Evolutionary conservation across 2,113 vertebrate genomes (phyloP), one percentile per base, ranked within the genome.

Genomic region (Xerus inauris): DNA sequence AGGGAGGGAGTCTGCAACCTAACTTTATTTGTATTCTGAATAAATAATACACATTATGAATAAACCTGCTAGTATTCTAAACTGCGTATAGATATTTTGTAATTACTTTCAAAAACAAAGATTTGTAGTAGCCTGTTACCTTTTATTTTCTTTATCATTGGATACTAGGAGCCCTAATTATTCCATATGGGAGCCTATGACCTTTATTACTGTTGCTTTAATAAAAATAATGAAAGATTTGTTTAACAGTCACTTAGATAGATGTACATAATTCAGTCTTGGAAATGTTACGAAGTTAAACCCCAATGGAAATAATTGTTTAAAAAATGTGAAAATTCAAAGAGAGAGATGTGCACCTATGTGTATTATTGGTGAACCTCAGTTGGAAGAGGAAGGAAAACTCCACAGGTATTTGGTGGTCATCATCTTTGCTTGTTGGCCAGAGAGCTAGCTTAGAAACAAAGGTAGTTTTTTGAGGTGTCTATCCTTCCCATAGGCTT

Each of bases 121-220:
- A 59, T 76, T 87, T 42, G 49, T 49, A 84, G 19, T 76, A 72
- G 17, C 45, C 85, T 79, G n/a, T 90, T 92, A 30, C 65, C 8
- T 87, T 72, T 1, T 64, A 38, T 92, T 83, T 95, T 96, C 9
- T 93, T 91, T 72, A 35, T 93, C 30, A 38, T 47, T 90, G 35
- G 13, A 75, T 57, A 35, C 14, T 91, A 45, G 59, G 3, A 75
- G 38, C 75, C 11, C 38, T 93, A 71, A 59, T 49, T 81, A n/a
- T 85, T 80, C 32, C 35, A 54, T 67, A 1, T 84, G 47, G 4
- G 67, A 64, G 35, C 51, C 26, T 81, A 7, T 80, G 38, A 73
- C 71, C 30, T 90, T 88, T 91, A 35, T 65, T 73, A 83, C 4
- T 30, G 19, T 13, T 80, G 20, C 45, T 72, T 62, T 87, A 71